Conservation (phyloP, 1,140 invertebrate genomes). For the Rhyacophila brunnea region DNA sequence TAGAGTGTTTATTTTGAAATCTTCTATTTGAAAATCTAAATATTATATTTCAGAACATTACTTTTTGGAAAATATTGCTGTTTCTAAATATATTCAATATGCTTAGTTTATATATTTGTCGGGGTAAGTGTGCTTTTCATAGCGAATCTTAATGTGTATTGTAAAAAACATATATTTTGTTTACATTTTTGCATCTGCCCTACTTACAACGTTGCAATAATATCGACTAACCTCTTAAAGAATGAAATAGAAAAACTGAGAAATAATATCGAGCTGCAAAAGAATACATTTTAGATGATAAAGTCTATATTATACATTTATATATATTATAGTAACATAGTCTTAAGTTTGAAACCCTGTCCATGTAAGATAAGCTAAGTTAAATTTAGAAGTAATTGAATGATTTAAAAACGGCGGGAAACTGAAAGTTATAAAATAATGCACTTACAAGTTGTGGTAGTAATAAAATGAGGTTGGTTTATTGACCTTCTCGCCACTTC, state of each 20-base stretch:
- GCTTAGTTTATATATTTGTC: not conserved
- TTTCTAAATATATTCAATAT: not conserved
- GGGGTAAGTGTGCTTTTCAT: not conserved
- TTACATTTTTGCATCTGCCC: constrained; percentile 10
- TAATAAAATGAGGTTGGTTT: constrained; percentile 17
- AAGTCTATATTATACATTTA: constrained; percentile 20
- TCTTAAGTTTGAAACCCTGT: constrained; percentile 36
- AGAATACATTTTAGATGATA: constrained; percentile 17
- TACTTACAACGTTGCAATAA: not conserved
- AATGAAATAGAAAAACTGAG: not conserved
- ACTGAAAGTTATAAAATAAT: constrained; percentile 20
- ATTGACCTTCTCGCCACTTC: constrained; percentile 21
- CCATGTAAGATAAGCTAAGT: constrained; percentile 34
- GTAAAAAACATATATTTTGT: constrained; percentile 21
- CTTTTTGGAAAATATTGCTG: not conserved
- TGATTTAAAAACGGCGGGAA: constrained; percentile 17
- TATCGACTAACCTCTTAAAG: not conserved
- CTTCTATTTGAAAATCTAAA: not conserved
- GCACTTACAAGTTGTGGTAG: constrained; percentile 28
- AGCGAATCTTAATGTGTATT: no score
- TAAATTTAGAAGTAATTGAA: constrained; percentile 20
- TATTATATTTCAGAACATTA: not conserved
- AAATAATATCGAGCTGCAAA: constrained; percentile 1
- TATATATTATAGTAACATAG: constrained; percentile 26
- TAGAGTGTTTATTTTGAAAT: not conserved